Conservation (phyloP, 2,113 vertebrate genomes). For the cattle (Bos taurus) region ARS-UCD2.0 NC_037357.1:138189001-138189500, state of each 20-base stretch:
- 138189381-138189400: not conserved
- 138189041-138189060: too few relatives aligned
- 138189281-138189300: not conserved
- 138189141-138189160: not conserved
- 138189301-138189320: not conserved
- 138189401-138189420: not conserved
- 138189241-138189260: rapidly evolving
- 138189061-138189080: rapidly evolving
- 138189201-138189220: rapidly evolving
- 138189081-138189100: rapidly evolving
- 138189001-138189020: too few relatives aligned
- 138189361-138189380: not conserved
- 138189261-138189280: rapidly evolving
- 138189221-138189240: not conserved
- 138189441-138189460: not conserved
- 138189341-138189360: not conserved
- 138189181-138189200: not conserved
- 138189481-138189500: not conserved
- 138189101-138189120: not conserved
- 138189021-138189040: too few relatives aligned
- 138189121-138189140: not conserved
- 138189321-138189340: not conserved
- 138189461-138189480: not conserved
- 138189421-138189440: not conserved
- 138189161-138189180: rapidly evolving